Percentiles rank a stretch among this genome's conserved stretches.
phyloP scores from a whole-genome alignment of 2,888 invertebrate genomes.

The Vannuccia rotundouncinata region DNA sequence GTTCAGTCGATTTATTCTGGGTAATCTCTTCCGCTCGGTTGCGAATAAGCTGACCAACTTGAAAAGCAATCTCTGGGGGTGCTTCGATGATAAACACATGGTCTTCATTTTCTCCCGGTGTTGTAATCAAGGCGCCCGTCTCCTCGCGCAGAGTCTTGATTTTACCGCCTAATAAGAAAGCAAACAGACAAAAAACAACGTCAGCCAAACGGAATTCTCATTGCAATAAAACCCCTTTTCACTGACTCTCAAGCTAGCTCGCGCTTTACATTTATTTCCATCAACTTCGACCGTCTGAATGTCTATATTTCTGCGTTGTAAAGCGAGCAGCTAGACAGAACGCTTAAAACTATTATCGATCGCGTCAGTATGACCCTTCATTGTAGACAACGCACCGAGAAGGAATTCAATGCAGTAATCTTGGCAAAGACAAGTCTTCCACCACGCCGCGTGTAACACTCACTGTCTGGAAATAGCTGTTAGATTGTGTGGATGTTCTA shows the following conservation, averaged over 20 bases:
- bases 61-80: conserved; percentile 31
- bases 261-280: no score
- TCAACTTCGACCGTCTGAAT: no score
- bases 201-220: neutral
- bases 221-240: neutral
- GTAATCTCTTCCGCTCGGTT: conserved; percentile 34
- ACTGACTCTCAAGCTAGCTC: no score
- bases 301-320: no score
- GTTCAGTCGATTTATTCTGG: conserved; percentile 30
- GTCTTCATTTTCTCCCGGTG: conserved; percentile 37
- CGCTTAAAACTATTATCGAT: neutral
- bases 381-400: neutral
- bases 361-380: neutral
- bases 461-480: neutral
- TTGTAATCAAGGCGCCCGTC: conserved; percentile 36
- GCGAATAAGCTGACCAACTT: conserved; percentile 30
- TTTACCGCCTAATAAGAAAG: conserved; percentile 25
- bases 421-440: neutral
- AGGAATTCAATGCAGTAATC: neutral
- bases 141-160: conserved; percentile 35
- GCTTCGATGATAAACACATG: conserved; percentile 37
- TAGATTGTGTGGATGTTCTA: neutral
- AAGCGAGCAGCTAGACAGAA: no score
- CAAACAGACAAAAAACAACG: no score
- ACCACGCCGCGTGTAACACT: neutral